Conservation (phyloP, 2,888 invertebrate species). For the Epirrita christyi region DNA sequence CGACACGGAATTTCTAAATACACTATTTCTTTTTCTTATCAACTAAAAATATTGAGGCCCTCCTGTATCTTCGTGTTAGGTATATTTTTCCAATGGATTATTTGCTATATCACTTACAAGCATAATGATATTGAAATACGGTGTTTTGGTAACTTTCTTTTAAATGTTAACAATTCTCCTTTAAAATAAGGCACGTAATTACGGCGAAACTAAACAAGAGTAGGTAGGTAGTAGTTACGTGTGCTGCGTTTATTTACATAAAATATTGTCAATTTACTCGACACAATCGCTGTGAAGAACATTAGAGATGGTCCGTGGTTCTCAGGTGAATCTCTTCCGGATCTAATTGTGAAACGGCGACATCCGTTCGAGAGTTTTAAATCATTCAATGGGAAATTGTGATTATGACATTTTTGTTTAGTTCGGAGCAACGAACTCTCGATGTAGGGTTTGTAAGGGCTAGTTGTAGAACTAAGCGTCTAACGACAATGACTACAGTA, state of each 20-base stretch:
- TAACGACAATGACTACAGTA: no score
- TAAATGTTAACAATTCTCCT: slow-evolving; percentile 24
- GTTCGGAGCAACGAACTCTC: slow-evolving; percentile 3
- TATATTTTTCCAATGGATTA: no score
- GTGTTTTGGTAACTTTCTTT: slow-evolving; percentile 29
- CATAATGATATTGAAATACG: no score
- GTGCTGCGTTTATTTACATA: slow-evolving; percentile 48
- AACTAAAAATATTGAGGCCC: no score
- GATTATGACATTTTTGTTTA: slow-evolving; percentile 1
- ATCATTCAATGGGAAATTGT: slow-evolving; percentile 41
- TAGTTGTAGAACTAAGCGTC: no score
- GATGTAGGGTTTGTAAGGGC: background rate
- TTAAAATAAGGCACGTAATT: slow-evolving; percentile 37
- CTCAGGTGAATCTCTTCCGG: slow-evolving; percentile 69
- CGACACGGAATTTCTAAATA: no score
- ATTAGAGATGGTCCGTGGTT: slow-evolving; percentile 65
- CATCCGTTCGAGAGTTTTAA: slow-evolving; percentile 47
- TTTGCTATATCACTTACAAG: no score
- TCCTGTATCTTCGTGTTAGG: no score
- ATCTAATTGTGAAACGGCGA: slow-evolving; percentile 73
- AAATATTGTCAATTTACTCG: slow-evolving; percentile 52
- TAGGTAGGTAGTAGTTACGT: slow-evolving; percentile 37
- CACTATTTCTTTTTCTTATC: no score
- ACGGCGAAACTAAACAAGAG: slow-evolving; percentile 34
- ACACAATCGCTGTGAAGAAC: slow-evolving; percentile 49